A percentile compares a stretch with the other conserved stretches of the same genome.
phyloP scores from a whole-genome alignment of 1,140 invertebrate genomes.

The Latrodectus geometricus region DNA sequence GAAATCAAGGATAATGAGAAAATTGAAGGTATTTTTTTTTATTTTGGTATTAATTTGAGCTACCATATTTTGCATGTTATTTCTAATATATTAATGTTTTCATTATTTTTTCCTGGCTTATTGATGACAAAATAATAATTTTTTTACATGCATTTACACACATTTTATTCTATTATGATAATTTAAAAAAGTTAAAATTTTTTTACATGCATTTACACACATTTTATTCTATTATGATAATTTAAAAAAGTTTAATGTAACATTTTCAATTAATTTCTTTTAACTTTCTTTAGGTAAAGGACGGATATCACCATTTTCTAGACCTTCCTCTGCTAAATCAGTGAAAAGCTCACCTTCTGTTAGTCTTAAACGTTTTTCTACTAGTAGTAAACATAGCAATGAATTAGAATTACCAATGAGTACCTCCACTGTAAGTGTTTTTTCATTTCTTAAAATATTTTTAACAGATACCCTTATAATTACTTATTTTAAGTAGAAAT shows the following conservation, averaged over 20 bases:
- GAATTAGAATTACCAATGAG: conserved; percentile 28
- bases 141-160: too few species aligned
- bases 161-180: too few species aligned
- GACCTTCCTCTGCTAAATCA: conserved; percentile 45
- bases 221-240: too few species aligned
- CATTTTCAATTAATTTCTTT: background rate
- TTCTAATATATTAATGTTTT: too few species aligned
- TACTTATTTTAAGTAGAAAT: too few species aligned
- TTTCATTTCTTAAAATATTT: too few species aligned
- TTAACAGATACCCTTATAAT: too few species aligned
- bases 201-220: too few species aligned
- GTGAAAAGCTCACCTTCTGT: conserved; percentile 37
- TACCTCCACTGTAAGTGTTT: conserved; percentile 24
- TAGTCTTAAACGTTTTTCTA: conserved; percentile 32
- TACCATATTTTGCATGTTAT: background rate
- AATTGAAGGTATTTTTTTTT: conserved; percentile 36
- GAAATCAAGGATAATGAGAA: conserved; percentile 36
- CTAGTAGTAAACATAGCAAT: conserved; percentile 1
- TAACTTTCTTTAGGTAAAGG: conserved; percentile 15
- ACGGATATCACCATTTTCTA: conserved; percentile 38
- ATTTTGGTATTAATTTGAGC: background rate
- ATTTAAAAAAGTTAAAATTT: too few species aligned
- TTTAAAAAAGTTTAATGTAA: background rate
- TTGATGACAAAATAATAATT: background rate
- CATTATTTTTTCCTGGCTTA: background rate